Conservation (phyloP, 2,888 invertebrate genomes). For the Eudasyphora cyanicolor region DNA sequence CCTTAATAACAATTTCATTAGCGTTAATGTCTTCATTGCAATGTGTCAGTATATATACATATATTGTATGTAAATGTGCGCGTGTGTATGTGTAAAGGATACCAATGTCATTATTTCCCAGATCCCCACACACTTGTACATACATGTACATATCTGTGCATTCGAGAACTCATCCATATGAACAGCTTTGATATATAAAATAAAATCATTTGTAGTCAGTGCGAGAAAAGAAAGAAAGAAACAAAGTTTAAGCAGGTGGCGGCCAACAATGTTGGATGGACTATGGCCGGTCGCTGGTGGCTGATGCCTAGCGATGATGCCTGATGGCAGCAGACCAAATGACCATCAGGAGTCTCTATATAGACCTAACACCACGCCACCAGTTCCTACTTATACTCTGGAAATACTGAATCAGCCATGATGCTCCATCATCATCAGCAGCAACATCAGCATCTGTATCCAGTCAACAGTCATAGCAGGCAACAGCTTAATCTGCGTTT, state of each 20-base stretch:
- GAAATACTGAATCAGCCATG: constrained; percentile 49
- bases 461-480: background rate
- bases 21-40: constrained; percentile 80
- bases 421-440: constrained; percentile 1
- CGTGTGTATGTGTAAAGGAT: constrained; percentile 43
- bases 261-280: no score
- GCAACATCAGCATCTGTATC: background rate
- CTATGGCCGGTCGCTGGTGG: constrained; percentile 15
- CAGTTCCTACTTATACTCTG: constrained; percentile 40
- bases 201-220: constrained; percentile 2
- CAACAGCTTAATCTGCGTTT: constrained; percentile 48
- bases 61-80: no score
- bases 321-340: constrained; percentile 1
- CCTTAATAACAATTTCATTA: constrained; percentile 80
- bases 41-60: constrained; percentile 78
- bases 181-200: background rate
- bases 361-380: background rate
- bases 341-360: constrained; percentile 1
- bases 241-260: constrained; percentile 54
- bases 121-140: constrained; percentile 2
- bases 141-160: constrained; percentile 9
- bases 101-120: constrained; percentile 49
- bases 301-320: background rate
- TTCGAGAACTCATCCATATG: constrained; percentile 22
- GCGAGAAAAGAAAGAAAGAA: background rate